Evolutionary conservation across 2,113 vertebrate species (phyloP), one percentile per base, ranked within the genome.

Genomic region (Synchiropus splendidus): DNA sequence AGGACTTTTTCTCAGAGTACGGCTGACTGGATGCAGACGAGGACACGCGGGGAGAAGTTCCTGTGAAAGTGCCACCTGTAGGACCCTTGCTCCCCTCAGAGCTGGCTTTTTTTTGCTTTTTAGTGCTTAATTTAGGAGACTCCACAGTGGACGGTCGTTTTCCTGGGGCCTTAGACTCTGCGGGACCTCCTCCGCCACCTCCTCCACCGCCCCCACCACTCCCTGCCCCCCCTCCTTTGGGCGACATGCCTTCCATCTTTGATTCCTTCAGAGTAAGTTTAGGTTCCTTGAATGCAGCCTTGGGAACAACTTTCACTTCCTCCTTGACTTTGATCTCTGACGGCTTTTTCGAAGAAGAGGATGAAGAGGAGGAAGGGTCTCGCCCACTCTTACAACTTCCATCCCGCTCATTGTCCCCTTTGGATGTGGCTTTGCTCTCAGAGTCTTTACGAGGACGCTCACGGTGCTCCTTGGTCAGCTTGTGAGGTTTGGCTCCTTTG

Each of bases 241-340:
- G 93, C 43, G 93, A 96, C 74, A 86, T 84, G 58, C 90, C 88
- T 61, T 98, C 94, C 77, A 90, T 82, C 81, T 97, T 98, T 70
- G 90, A 80, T 70, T 98, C 95, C 86, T 97, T 98, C 72, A 94
- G 74, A 1, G 92, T 89, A 77, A 92, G 85, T 73, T 97, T 99
- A 56, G 94, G 94, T 79, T 97, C 95, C 80, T 98, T 98, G 78
- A 97, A 96, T 5, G 92, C 93, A 1, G 90, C 93, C 84, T 97
- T 99, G 51, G 91, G 89, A 6, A 87, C 72, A 4, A 87, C 85
- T 74, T 94, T 97, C 3, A 72, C 78, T 70, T 97, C 93, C 50
- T 98, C 92, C 75, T 93, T 98, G 51, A 86, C 84, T 83, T 97
- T 97, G 81, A 86, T 84, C 61, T 98, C 93, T 0, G 81, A 74